Conservation (phyloP, 2,888 invertebrate genomes). For the Heliconius ethilla region DNA sequence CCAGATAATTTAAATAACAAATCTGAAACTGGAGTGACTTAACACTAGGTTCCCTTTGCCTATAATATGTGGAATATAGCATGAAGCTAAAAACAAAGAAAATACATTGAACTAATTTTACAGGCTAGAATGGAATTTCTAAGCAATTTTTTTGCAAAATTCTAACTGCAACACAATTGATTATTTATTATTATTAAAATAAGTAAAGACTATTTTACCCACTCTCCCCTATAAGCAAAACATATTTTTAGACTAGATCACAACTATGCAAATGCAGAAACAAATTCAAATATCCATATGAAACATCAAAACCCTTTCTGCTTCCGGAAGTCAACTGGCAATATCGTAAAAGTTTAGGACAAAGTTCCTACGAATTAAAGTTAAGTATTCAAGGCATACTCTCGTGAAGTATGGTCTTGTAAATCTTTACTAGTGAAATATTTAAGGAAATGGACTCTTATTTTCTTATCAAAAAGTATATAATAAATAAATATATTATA, state of each 20-base stretch:
- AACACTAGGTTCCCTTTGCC: too few species aligned
- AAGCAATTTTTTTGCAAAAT: too few species aligned
- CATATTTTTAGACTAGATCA: not conserved
- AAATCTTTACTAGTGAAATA: slow-evolving; percentile 17
- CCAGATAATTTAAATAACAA: too few species aligned
- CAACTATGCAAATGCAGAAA: slow-evolving; percentile 28
- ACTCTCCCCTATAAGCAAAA: too few species aligned
- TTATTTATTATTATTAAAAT: too few species aligned
- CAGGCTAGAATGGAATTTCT: too few species aligned
- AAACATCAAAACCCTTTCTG: slow-evolving; percentile 63
- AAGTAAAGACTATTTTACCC: too few species aligned
- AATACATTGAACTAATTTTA: too few species aligned
- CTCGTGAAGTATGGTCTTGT: slow-evolving; percentile 36
- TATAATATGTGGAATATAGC: not conserved
- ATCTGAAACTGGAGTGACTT: too few species aligned
- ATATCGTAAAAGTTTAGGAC: slow-evolving; percentile 80
- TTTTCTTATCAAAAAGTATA: not conserved
- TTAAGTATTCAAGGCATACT: slow-evolving; percentile 52
- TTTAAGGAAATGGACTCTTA: not conserved
- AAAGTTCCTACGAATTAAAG: slow-evolving; percentile 75
- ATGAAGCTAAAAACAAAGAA: not conserved
- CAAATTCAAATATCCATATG: slow-evolving; percentile 38
- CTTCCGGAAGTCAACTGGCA: slow-evolving; percentile 69
- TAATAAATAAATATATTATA: too few species aligned
- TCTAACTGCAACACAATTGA: too few species aligned